Evolutionary conservation across 2,888 invertebrate species (phyloP).

Genomic region (Drosophila pseudotalamancana): DNA sequence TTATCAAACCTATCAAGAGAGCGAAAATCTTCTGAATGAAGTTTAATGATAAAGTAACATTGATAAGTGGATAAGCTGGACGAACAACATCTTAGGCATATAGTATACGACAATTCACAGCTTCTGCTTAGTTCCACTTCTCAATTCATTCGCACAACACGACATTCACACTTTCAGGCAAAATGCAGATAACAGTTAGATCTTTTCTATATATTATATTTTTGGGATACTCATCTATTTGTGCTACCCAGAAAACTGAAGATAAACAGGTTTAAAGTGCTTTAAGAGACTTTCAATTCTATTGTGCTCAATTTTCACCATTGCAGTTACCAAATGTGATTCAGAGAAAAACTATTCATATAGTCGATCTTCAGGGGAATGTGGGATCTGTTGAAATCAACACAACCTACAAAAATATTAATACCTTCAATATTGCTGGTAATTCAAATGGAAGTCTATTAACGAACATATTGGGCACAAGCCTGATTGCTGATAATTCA

Average conservation of each 20-base stretch:
- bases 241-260: neutral
- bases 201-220: constrained; percentile 15
- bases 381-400: constrained; percentile 28
- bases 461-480: neutral
- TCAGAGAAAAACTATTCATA: constrained; percentile 33
- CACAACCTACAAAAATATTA: constrained; percentile 44
- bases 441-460: constrained; percentile 13
- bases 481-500: constrained; percentile 4
- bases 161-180: neutral
- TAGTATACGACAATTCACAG: constrained; percentile 5
- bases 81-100: constrained; percentile 3
- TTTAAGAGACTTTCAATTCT: neutral
- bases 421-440: constrained; percentile 15
- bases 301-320: neutral
- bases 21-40: constrained; percentile 3
- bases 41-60: constrained; percentile 38
- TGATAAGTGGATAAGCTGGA: constrained; percentile 38
- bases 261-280: constrained; percentile 6
- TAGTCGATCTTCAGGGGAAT: constrained; percentile 36
- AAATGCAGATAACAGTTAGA: constrained; percentile 1
- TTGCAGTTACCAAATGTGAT: constrained; percentile 22
- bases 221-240: neutral
- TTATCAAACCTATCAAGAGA: constrained; percentile 11
- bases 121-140: constrained; percentile 36
- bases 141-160: constrained; percentile 16